Base-by-base conservation (phyloP, 2,888 invertebrate genomes). In the Diplazon laetatorius region DNA sequence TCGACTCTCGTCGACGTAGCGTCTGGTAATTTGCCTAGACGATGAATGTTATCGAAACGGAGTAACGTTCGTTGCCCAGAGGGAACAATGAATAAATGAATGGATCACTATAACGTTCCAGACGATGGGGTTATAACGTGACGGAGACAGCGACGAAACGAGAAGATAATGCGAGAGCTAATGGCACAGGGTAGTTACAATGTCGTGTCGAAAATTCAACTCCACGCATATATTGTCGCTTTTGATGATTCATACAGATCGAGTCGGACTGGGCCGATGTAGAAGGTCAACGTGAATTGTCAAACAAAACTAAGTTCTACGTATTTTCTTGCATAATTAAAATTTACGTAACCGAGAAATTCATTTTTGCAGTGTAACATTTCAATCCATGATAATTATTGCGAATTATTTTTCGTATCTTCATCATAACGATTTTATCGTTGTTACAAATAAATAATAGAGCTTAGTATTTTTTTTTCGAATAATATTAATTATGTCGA, bases 61-160 rank as follows among this genome's bases (percentile, higher is more conserved):
- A 60, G 10, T 44, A 46, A 37, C 35, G 46, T 18, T 39, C 39
- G 42, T 52, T 16, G 30, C 59, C 16, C 60, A 18, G 50, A 55
- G 66, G 66, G n/a, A n/a, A 60, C 12, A 52, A 52, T 76, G 52
- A 76, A 52, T 46, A 46, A 46, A 52, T 62, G 46, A 66, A 25
- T 30, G 16, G 55, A 44, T 37, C n/a, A n/a, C n/a, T 60, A 35
- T 16, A 25, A 70, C 42, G 30, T 14, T 16, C 35, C 62, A 46
- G 71, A 52, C 66, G 25, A 25, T 25, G 35, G 72, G 55, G 50
- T 39, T 20, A 37, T 60, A 37, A 46, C n/a, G n/a, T n/a, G 16
- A 9, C 12, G 35, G 25, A 3, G 35, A 14, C 16, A 57, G 8
- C 25, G 44, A 14, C 16, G 44, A 35, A 30, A 65, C 25, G 52